Conservation (phyloP, 2,888 invertebrate genomes). For the Tortrix viridana region DNA sequence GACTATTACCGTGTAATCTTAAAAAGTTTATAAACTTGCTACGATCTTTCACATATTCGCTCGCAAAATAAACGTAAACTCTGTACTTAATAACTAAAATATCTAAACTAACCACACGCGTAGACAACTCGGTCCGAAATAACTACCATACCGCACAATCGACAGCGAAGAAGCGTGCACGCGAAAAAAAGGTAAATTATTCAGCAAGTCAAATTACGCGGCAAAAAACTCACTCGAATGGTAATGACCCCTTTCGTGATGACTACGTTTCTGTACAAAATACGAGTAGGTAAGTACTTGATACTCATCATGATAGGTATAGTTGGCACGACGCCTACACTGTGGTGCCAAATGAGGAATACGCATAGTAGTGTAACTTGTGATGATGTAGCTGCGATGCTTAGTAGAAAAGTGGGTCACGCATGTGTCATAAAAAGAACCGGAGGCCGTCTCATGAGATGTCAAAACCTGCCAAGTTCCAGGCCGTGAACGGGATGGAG, state of each 20-base stretch:
- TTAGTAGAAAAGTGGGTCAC: neutral
- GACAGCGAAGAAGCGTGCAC: conserved; percentile 24
- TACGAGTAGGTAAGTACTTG: conserved; percentile 44
- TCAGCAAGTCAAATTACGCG: conserved; percentile 33
- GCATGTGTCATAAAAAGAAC: neutral
- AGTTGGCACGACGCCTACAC: conserved; percentile 53
- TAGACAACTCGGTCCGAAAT: conserved; percentile 10
- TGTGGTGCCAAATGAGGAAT: conserved; percentile 57
- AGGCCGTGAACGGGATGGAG: too few species aligned
- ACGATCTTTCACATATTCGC: neutral
- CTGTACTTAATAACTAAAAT: neutral
- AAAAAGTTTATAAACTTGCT: neutral
- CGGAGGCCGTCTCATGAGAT: too few species aligned
- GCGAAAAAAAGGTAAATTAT: conserved; percentile 25
- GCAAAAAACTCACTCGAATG: conserved; percentile 37
- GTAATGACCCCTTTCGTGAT: conserved; percentile 50
- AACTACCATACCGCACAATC: conserved; percentile 13
- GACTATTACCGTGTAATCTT: conserved; percentile 10
- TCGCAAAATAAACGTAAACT: neutral
- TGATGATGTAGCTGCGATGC: conserved; percentile 12
- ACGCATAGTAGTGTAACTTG: conserved; percentile 28
- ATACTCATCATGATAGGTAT: conserved; percentile 24
- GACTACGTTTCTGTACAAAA: conserved; percentile 44
- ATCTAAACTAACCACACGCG: conserved; percentile 16
- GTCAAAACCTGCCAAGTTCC: too few species aligned